Conservation (phyloP, 2,888 invertebrate species). For the Drosophila peninsularis region DNA sequence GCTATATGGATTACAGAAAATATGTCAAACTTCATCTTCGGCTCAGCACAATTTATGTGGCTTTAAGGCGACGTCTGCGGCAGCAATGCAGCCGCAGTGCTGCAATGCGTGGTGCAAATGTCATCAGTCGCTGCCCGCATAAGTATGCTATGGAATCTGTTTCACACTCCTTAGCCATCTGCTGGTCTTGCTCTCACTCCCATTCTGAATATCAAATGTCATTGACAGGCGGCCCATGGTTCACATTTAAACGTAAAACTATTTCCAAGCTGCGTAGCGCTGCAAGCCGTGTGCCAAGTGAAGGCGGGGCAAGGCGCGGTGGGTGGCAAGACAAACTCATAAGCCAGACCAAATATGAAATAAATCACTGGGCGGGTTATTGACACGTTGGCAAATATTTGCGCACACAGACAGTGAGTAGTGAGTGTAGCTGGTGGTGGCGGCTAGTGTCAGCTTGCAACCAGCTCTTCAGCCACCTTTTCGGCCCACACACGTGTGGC, state of each 20-base stretch:
- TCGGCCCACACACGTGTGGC: slow-evolving; percentile 26
- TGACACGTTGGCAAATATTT: slow-evolving; percentile 80
- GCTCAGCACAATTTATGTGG: slow-evolving; percentile 57
- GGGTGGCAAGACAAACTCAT: slow-evolving; percentile 44
- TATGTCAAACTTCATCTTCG: slow-evolving; percentile 17
- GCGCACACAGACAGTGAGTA: slow-evolving; percentile 34
- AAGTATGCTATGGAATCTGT: slow-evolving; percentile 73
- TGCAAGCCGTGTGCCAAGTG: slow-evolving; percentile 7
- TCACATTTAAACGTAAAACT: slow-evolving; percentile 55
- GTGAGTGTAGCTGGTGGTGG: neutral
- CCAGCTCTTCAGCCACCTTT: slow-evolving; percentile 16
- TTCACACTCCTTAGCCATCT: neutral
- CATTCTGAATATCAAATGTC: slow-evolving; percentile 71
- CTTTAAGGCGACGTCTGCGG: slow-evolving; percentile 58
- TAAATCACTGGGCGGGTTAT: slow-evolving; percentile 79
- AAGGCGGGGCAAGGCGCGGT: neutral
- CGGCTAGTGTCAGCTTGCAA: slow-evolving; percentile 56
- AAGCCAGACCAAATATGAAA: slow-evolving; percentile 75
- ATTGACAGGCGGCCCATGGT: slow-evolving; percentile 63
- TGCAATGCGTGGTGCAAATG: slow-evolving; percentile 24
- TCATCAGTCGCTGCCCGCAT: slow-evolving; percentile 54
- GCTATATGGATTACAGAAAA: neutral
- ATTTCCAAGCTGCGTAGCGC: slow-evolving; percentile 38
- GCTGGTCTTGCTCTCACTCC: neutral
- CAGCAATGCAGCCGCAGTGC: slow-evolving; percentile 7